Percentiles rank a stretch among this genome's conserved stretches.
These are phyloP conservation scores for Perizoma flavofasciatum DNA, from an alignment of 2,888 invertebrate genomes.

Conservation along the genomic window DNA sequence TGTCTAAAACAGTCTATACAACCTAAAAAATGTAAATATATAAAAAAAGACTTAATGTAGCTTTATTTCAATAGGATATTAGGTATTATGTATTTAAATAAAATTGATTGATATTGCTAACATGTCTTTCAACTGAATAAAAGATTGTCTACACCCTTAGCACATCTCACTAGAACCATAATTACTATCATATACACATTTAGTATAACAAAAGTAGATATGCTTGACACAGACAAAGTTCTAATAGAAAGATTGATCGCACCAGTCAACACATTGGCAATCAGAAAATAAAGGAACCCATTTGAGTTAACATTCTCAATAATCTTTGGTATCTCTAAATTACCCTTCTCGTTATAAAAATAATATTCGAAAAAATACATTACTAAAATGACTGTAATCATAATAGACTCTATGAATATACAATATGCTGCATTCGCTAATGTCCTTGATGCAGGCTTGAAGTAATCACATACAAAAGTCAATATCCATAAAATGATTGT, in stretches of 20 bases:
- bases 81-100: background rate
- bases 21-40: too few relatives aligned
- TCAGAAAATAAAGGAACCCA: constrained; percentile 92
- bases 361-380: constrained; percentile 82
- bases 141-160: constrained; percentile 67
- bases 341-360: constrained; percentile 54
- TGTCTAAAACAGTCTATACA: too few relatives aligned
- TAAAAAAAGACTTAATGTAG: too few relatives aligned
- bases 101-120: constrained; percentile 4
- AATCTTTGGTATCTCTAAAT: constrained; percentile 78
- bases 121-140: constrained; percentile 62
- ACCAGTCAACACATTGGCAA: constrained; percentile 94
- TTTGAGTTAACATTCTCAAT: constrained; percentile 90
- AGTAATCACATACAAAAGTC: constrained; percentile 72
- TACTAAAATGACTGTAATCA: constrained; percentile 80
- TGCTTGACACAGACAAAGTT: constrained; percentile 80
- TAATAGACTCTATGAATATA: constrained; percentile 88
- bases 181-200: constrained; percentile 82
- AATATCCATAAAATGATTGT: constrained; percentile 66
- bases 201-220: constrained; percentile 79
- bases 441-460: constrained; percentile 88
- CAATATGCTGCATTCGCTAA: constrained; percentile 93
- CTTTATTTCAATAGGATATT: too few relatives aligned
- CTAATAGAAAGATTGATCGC: constrained; percentile 88
- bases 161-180: constrained; percentile 52